phyloP scores from a whole-genome alignment of 2,888 invertebrate species.

The Phytoseiulus persimilis region DNA sequence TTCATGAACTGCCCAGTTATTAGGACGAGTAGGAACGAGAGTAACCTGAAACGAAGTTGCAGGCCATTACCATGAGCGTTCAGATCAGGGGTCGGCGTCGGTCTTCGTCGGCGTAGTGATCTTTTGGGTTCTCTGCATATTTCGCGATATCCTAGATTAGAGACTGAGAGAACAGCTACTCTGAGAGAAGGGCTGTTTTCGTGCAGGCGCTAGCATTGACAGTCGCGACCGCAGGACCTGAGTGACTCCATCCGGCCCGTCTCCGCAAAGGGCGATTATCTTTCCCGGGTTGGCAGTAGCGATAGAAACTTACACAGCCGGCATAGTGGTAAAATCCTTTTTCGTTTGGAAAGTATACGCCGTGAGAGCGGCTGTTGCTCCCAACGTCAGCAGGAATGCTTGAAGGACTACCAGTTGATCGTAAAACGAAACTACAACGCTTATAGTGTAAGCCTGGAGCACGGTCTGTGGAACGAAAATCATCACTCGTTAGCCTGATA shows the following conservation, averaged over 20 bases:
- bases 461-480: conserved; percentile 17
- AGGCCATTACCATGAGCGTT: conserved; percentile 41
- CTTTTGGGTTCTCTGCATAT: not conserved
- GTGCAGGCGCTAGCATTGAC: too few species aligned
- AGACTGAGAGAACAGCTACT: too few species aligned
- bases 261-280: too few species aligned
- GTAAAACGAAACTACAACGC: conserved; percentile 61
- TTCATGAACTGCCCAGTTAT: conserved; percentile 54
- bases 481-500: not conserved
- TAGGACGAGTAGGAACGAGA: conserved; percentile 61
- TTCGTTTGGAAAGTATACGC: conserved; percentile 77
- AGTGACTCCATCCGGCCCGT: too few species aligned
- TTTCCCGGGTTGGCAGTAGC: too few species aligned
- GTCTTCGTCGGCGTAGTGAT: too few species aligned
- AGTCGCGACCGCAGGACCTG: too few species aligned
- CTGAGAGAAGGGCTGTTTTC: too few species aligned
- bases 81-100: too few species aligned
- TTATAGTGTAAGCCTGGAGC: conserved; percentile 33
- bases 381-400: conserved; percentile 66
- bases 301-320: conserved; percentile 60
- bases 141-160: too few species aligned
- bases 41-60: conserved; percentile 55
- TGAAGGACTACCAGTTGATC: conserved; percentile 66
- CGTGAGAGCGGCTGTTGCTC: conserved; percentile 66
- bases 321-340: conserved; percentile 68